Base-by-base conservation (phyloP, 37 sponge, comb jelly and placozoan species). In the Bolinopsis microptera region DNA sequence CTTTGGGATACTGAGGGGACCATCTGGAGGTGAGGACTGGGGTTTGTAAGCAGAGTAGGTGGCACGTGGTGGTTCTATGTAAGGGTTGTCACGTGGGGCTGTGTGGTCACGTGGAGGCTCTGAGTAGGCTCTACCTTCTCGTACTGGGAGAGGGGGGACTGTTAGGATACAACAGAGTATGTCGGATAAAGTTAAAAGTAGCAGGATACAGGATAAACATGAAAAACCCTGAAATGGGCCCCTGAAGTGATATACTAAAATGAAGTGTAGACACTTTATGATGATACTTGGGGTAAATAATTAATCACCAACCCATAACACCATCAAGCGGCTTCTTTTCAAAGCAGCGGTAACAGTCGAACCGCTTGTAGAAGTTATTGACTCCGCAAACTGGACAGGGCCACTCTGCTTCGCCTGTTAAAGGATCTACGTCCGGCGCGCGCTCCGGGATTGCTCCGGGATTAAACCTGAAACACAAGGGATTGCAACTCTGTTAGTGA, bases 341-440 rank as follows among this genome's bases (percentile, higher is more conserved):
- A 25, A 33, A 34, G 30, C 90, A 86, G 61, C 90, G 90, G 90
- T 86, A 86, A 41, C 90, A 86, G 61, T 86, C 90, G 61, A 86
- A 86, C 48, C 90, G 34, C 30, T 39, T 41, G 61, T 86, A 86
- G 90, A 86, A 86, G 90, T 86, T 86, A 1, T 26, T 34, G 18
- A 86, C 48, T 1, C 90, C 90, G 48, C 90, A 86, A 16, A 86
- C 90, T n/a, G 61, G 41, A 40, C 90, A 86, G 21, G 21, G 26
- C 90, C 90, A 86, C 61, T 86, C 61, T 40, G 90, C 23, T 39
- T 86, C 90, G 1, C 90, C 90, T 9, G 90, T 86, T 1, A 86
- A 0, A 2, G 90, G 90, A 48, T 86, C 90, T 3, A 41, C 41
- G 22, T 86, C 90, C 24, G 90, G 90, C 8, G 61, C 80, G 0